A percentile compares a stretch with the other conserved stretches of the same genome.
Evolutionary conservation across 2,888 invertebrate species (phyloP).

Genomic region (Criorhina ranunculi): DNA sequence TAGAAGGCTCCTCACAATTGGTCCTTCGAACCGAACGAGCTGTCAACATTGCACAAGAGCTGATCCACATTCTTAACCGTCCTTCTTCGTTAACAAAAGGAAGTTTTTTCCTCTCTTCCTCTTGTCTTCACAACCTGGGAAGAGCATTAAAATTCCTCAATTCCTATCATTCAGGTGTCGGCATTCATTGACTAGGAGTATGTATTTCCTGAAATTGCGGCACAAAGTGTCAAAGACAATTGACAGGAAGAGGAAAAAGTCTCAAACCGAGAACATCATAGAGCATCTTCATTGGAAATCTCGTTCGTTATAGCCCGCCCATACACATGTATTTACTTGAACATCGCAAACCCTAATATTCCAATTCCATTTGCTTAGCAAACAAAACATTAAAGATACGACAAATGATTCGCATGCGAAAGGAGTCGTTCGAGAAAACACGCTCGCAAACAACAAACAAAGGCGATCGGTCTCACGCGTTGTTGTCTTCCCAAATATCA

Average conservation of each 20-base stretch:
- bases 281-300: conserved; percentile 40
- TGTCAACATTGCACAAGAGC: neutral
- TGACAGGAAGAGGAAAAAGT: conserved; percentile 50
- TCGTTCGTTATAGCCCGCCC: conserved; percentile 5
- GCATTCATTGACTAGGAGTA: conserved; percentile 27
- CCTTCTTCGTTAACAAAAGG: conserved; percentile 15
- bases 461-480: conserved; percentile 13
- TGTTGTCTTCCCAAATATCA: conserved; percentile 60
- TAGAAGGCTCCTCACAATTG: no score
- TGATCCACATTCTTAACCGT: conserved; percentile 1
- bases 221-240: conserved; percentile 29
- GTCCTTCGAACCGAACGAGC: no score
- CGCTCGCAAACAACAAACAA: conserved; percentile 46
- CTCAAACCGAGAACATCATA: conserved; percentile 44
- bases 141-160: conserved; percentile 21
- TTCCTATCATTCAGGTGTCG: neutral
- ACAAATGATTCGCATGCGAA: conserved; percentile 60
- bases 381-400: conserved; percentile 61
- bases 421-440: conserved; percentile 38
- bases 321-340: conserved; percentile 27
- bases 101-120: neutral
- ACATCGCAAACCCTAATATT: conserved; percentile 54
- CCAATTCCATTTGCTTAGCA: conserved; percentile 55
- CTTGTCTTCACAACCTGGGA: neutral
- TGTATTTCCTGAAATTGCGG: conserved; percentile 23